Base-by-base conservation (phyloP, 2,113 vertebrate genomes). In the Anhinga anhinga region DNA sequence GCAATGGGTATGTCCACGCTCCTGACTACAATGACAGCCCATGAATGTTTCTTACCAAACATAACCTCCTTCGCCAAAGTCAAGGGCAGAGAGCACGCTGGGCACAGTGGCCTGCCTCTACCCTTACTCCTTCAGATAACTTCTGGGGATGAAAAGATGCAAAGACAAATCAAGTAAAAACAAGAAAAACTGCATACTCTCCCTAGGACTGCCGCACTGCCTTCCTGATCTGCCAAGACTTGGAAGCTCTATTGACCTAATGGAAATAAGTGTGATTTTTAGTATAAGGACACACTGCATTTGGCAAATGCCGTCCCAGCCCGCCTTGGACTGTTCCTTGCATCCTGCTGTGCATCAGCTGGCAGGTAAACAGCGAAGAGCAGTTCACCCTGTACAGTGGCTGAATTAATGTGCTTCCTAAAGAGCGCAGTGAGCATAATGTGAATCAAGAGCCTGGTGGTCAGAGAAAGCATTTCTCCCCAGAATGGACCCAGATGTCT, bases 361-460 rank as follows among this genome's bases (percentile, higher is more conserved):
- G 94, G 91, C 93, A 94, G 71, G 94, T 95, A 93, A 96, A 94
- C 91, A 95, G 91, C 50, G 19, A 88, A 90, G 91, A 97, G 88
- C 87, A 63, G 87, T 80, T 90, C 10, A 15, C 58, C 58, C 71
- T 63, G 67, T 67, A 90, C 58, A 88, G 55, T 67, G 88, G 69
- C 90, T 96, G 82, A 94, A 93, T 96, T 91, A 85, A 96, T 83
- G 55, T 50, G 13, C 91, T 96, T 95, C 93, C 93, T 93, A 42
- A 94, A 95, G 78, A 90, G 66, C 3, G 0, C 84, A 42, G 58
- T 9, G 55, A 94, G 32, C 19, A 29, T 36, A 38, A 82, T 4
- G 38, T 58, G 81, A 79, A 77, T 50, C 15, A 4, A 72, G 82
- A 83, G 50, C 32, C 42, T 59, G 45, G 50, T 77, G 81, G 62